A percentile compares a stretch with the other conserved stretches of the same genome.
Evolutionary conservation across 1,140 invertebrate species (phyloP).

Genomic region (Steinernema khuongi): DNA sequence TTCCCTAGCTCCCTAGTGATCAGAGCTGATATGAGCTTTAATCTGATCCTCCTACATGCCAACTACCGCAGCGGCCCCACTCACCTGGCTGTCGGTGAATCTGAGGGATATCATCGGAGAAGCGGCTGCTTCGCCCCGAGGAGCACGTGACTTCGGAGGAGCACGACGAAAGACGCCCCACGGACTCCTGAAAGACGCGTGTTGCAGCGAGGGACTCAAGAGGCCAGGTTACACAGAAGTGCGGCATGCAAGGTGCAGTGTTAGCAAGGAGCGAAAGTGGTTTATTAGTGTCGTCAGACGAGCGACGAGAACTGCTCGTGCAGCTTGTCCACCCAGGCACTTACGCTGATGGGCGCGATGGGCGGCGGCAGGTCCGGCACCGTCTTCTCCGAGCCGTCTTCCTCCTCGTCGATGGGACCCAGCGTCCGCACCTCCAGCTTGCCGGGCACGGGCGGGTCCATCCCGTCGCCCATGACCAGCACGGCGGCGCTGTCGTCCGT

Average conservation of each 20-base stretch:
- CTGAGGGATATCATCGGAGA: neutral
- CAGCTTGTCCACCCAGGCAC: conserved; percentile 16
- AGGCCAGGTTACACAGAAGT: too few species aligned
- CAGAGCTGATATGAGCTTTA: too few species aligned
- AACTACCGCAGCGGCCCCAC: too few species aligned
- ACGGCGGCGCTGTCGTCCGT: conserved; percentile 33
- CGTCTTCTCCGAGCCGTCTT: conserved; percentile 13
- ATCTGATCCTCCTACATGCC: too few species aligned
- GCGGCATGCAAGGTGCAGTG: too few species aligned
- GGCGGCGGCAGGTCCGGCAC: conserved; percentile 20
- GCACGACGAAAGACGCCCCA: neutral
- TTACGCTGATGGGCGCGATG: conserved; percentile 22
- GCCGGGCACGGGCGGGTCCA: conserved; percentile 8
- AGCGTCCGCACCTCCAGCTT: conserved; percentile 14
- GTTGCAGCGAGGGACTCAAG: too few species aligned
- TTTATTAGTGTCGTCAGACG: too few species aligned
- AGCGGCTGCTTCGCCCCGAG: neutral
- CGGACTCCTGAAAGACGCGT: neutral
- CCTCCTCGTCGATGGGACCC: conserved; percentile 22
- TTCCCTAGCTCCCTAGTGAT: too few species aligned
- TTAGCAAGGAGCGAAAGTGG: neutral
- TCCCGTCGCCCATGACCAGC: conserved; percentile 34
- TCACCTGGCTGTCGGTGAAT: neutral
- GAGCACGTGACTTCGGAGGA: neutral
- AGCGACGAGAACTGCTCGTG: too few species aligned